phyloP scores from a whole-genome alignment of 2,888 invertebrate genomes.

The Nebria brevicollis region DNA sequence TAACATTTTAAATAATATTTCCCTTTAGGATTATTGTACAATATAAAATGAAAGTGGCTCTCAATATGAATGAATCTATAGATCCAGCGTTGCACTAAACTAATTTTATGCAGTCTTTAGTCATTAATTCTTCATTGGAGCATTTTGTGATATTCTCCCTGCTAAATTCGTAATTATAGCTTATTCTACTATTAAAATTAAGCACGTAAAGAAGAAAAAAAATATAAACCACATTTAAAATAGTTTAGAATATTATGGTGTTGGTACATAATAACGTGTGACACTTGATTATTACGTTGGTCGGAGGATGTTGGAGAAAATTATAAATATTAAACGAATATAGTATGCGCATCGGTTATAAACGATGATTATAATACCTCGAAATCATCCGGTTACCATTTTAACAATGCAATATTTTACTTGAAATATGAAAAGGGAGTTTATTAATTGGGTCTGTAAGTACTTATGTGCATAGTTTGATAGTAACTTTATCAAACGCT shows the following conservation, averaged over 20 bases:
- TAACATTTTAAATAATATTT: no score
- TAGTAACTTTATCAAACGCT: not conserved
- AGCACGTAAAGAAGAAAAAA: not conserved
- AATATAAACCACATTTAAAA: constrained; percentile 11
- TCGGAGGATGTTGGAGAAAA: constrained; percentile 34
- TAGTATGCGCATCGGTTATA: constrained; percentile 6
- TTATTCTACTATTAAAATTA: constrained; percentile 10
- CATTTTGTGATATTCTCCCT: constrained; percentile 36
- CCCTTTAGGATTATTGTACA: not conserved
- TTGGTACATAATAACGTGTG: constrained; percentile 37
- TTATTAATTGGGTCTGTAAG: no score
- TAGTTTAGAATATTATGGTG: constrained; percentile 30
- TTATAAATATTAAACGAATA: constrained; percentile 35
- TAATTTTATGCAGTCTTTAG: not conserved
- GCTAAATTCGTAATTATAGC: constrained; percentile 32
- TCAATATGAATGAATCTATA: not conserved
- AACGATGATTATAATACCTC: not conserved
- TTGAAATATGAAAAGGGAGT: no score
- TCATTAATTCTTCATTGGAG: not conserved
- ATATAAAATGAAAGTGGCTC: not conserved
- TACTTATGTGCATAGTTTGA: not conserved
- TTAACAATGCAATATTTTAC: no score
- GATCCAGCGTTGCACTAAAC: not conserved
- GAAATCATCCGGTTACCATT: no score
- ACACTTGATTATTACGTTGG: constrained; percentile 27